These are phyloP conservation scores for Stictocephala bisonia DNA, from an alignment of 2,888 invertebrate species.

Conservation along the genomic window DNA sequence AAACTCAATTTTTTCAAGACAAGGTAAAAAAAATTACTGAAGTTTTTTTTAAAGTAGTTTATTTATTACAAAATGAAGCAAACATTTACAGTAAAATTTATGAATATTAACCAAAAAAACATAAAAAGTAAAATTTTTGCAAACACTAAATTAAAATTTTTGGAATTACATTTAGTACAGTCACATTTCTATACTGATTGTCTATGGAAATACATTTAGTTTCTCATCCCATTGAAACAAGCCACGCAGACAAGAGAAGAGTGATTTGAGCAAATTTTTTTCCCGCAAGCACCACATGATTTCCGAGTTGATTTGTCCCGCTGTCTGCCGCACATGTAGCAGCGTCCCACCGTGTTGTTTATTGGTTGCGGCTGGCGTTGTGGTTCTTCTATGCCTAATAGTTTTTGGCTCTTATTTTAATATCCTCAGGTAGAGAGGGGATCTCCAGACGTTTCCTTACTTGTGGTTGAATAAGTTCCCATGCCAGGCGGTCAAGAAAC, in stretches of 20 bases:
- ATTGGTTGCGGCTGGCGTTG: neutral
- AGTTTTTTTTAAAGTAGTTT: constrained; percentile 7
- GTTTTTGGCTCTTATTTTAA: constrained; percentile 4
- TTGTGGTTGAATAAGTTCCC: constrained; percentile 26
- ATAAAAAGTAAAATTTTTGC: no score
- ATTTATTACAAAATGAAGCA: neutral
- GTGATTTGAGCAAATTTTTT: constrained; percentile 16
- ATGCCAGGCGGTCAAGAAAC: constrained; percentile 14
- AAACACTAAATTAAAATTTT: no score
- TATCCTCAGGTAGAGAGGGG: neutral
- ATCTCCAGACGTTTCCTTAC: neutral
- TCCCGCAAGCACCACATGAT: neutral
- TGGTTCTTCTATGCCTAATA: constrained; percentile 29
- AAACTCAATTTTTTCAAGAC: constrained; percentile 24
- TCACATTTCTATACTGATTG: no score
- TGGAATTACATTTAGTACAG: no score
- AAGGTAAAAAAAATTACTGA: neutral
- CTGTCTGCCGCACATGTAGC: constrained; percentile 22
- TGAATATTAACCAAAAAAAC: no score
- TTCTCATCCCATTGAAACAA: neutral
- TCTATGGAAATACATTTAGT: no score
- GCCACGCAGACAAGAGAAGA: neutral
- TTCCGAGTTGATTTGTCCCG: constrained; percentile 17
- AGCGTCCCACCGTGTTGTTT: constrained; percentile 20
- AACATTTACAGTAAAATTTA: neutral